These are phyloP conservation scores for Drosophila nigrodunni DNA, from an alignment of 1,140 invertebrate genomes.

Conservation along the genomic window DNA sequence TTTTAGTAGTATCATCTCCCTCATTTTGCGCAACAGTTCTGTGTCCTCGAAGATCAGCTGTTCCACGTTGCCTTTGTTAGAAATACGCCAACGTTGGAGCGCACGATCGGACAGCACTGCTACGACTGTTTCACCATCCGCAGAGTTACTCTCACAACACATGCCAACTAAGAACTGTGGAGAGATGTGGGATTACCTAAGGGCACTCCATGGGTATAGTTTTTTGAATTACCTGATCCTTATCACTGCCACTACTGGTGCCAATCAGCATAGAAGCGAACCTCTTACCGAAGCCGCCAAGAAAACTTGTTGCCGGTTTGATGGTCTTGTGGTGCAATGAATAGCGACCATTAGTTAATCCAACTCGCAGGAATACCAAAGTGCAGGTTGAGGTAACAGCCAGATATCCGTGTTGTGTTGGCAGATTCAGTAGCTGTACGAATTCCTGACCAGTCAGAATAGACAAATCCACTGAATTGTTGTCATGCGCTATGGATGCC, in stretches of 20 bases:
- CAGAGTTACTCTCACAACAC: slow-evolving; percentile 58
- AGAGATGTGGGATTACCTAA: neutral
- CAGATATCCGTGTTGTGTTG: slow-evolving; percentile 91
- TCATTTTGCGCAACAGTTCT: slow-evolving; percentile 72
- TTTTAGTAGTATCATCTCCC: slow-evolving; percentile 75
- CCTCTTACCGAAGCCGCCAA: slow-evolving; percentile 93
- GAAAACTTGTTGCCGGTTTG: slow-evolving; percentile 92
- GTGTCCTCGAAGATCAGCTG: slow-evolving; percentile 77
- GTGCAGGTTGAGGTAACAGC: slow-evolving; percentile 96
- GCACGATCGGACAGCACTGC: slow-evolving; percentile 75
- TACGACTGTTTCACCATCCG: slow-evolving; percentile 56
- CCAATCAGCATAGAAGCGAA: slow-evolving; percentile 96
- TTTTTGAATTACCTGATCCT: slow-evolving; percentile 89
- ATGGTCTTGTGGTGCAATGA: slow-evolving; percentile 90
- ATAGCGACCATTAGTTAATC: slow-evolving; percentile 87
- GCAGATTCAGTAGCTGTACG: slow-evolving; percentile 89
- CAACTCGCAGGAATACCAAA: slow-evolving; percentile 90
- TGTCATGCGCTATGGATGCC: slow-evolving; percentile 95
- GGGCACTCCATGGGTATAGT: neutral
- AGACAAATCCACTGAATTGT: slow-evolving; percentile 92
- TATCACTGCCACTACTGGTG: slow-evolving; percentile 88
- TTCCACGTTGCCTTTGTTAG: slow-evolving; percentile 71
- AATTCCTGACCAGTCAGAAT: slow-evolving; percentile 94
- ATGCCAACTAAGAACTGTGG: slow-evolving; percentile 70
- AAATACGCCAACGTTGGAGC: slow-evolving; percentile 76